A percentile compares a stretch with the other conserved stretches of the same genome.
These are phyloP conservation scores for Exocentrus adspersus DNA, from an alignment of 2,888 invertebrate species.

Conservation along the genomic window DNA sequence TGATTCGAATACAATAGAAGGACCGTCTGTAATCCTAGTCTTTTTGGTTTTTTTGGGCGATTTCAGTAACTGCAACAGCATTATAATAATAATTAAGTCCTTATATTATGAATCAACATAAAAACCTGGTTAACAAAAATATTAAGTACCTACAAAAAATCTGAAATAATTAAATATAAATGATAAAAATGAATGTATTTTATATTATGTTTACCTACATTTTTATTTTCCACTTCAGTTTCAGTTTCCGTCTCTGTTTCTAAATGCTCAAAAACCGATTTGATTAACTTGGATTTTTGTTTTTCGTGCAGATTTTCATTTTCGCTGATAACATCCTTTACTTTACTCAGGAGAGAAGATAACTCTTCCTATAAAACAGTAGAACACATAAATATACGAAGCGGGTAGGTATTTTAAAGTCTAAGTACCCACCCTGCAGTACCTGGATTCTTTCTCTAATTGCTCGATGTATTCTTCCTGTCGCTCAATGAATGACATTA, in stretches of 20 bases:
- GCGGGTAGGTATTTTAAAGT: no score
- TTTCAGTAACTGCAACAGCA: slow-evolving; percentile 46
- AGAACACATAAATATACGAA: background rate
- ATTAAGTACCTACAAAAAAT: no score
- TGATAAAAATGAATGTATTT: no score
- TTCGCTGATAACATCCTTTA: slow-evolving; percentile 86
- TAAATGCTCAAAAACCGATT: slow-evolving; percentile 71
- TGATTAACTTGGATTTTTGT: slow-evolving; percentile 76
- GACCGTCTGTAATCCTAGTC: slow-evolving; percentile 70
- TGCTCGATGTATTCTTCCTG: slow-evolving; percentile 91
- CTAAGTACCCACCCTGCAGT: slow-evolving; percentile 73
- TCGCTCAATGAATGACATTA: slow-evolving; percentile 83
- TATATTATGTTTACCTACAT: slow-evolving; percentile 35
- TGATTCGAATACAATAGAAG: slow-evolving; percentile 85
- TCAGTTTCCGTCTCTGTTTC: slow-evolving; percentile 65
- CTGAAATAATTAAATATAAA: no score
- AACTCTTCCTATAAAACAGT: slow-evolving; percentile 72
- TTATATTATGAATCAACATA: no score
- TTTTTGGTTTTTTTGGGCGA: slow-evolving; percentile 52
- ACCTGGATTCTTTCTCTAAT: slow-evolving; percentile 84
- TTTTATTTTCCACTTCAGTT: slow-evolving; percentile 54
- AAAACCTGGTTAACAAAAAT: no score
- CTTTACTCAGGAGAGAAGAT: slow-evolving; percentile 79
- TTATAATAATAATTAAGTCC: no score
- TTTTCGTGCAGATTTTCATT: slow-evolving; percentile 84